Evolutionary conservation across 2,113 vertebrate genomes (phyloP), one percentile per base, ranked within the genome.

Genomic region (Chamaea fasciata): DNA sequence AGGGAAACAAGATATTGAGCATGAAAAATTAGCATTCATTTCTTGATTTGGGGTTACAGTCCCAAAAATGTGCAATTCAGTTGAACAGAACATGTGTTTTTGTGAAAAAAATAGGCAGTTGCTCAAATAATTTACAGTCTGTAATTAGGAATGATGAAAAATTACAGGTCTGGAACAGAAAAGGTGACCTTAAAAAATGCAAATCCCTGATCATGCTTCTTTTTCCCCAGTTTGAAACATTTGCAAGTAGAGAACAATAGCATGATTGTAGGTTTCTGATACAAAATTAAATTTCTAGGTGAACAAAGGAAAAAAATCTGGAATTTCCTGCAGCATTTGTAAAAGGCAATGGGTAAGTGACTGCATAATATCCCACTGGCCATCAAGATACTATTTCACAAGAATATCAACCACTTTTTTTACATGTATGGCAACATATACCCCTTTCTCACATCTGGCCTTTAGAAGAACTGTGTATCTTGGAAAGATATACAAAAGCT

Each of bases 61-160:
- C 65, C 62, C 41, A 41, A 76, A 95, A 92, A 44, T 0, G 1
- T 56, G 26, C 57, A 69, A 85, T 90, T 76, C 63, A 80, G 11
- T 49, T 75, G 39, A 93, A 87, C 9, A 84, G 82, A 92, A 93
- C 53, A 55, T 50, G 52, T 52, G 67, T 14, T 52, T 94, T 74
- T 85, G 11, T 73, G 74, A 89, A 83, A 57, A 85, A 87, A 91
- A 80, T 37, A 90, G 70, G 62, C 65, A 94, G 44, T 16, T 90
- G 88, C 41, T 79, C 30, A 59, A 42, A 81, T 42, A 84, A 84
- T 74, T 78, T 89, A 55, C 19, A 75, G 55, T 46, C 77, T 91
- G 62, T 68, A 95, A 94, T 96, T 95, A 92, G 69, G 39, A 83
- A 82, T 62, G 92, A 83, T 83, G 87, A 93, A 92, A 78, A 91